These are phyloP conservation scores for Malacosoma neustria DNA, from an alignment of 2,888 invertebrate species.

Conservation along the genomic window DNA sequence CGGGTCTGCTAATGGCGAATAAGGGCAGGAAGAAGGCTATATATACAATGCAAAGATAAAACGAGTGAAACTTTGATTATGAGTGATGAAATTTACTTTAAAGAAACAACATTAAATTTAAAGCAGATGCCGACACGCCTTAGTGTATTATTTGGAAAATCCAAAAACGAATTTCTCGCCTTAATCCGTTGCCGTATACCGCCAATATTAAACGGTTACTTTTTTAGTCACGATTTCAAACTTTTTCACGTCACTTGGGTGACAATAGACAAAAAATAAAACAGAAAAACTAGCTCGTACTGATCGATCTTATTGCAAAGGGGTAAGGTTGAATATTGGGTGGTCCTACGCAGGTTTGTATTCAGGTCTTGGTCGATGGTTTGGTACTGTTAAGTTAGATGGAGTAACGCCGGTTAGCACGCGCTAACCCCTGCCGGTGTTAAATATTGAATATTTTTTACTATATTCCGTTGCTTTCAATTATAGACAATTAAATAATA, in stretches of 20 bases:
- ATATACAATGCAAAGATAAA: too few species aligned
- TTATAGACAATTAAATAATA: too few species aligned
- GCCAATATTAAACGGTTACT: constrained; percentile 64
- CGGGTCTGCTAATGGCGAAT: too few species aligned
- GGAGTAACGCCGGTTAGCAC: background rate
- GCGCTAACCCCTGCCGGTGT: background rate
- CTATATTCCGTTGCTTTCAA: too few species aligned
- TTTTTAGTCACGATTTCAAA: constrained; percentile 64
- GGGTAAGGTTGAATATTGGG: background rate
- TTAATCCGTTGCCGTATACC: background rate
- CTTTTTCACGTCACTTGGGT: constrained; percentile 57
- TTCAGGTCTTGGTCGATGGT: background rate
- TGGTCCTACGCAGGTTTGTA: background rate
- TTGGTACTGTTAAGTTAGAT: background rate
- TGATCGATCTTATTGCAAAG: background rate
- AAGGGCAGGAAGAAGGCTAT: too few species aligned
- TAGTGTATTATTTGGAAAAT: constrained; percentile 16
- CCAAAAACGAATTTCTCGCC: background rate
- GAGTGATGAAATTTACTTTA: too few species aligned
- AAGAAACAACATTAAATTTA: background rate
- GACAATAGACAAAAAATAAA: constrained; percentile 55
- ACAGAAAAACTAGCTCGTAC: background rate
- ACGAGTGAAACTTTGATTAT: too few species aligned
- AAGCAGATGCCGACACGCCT: constrained; percentile 8
- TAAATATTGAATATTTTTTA: background rate